Conservation (phyloP, 2,797 vertebrate genomes). For the Tarsius wallacei region DNA sequence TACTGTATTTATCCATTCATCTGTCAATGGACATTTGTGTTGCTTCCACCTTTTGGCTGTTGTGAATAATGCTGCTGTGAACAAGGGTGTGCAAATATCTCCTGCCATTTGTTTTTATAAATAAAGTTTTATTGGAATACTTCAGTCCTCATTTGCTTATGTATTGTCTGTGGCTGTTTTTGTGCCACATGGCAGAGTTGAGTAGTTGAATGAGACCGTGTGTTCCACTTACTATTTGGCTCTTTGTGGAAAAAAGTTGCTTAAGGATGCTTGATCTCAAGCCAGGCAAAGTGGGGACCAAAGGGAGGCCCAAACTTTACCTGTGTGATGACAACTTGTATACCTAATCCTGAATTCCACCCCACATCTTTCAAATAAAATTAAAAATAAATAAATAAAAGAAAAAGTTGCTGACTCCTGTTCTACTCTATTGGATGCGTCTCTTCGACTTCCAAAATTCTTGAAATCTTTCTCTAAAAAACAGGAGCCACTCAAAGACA, state of each 20-base stretch:
- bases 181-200: fast-evolving
- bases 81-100: neutral
- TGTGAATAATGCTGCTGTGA: too few species aligned
- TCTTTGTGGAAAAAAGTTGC: neutral
- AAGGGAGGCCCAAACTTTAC: too few species aligned
- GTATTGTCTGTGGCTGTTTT: neutral
- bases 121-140: neutral
- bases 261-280: too few species aligned
- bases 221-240: fast-evolving
- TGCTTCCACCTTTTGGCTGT: neutral
- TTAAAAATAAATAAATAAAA: neutral
- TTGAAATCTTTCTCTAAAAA: neutral
- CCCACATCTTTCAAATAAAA: too few species aligned
- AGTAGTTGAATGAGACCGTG: fast-evolving
- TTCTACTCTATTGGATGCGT: fast-evolving
- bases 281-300: too few species aligned
- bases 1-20: neutral
- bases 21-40: neutral
- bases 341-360: too few species aligned
- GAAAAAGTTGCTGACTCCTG: neutral
- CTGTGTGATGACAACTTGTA: too few species aligned
- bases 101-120: neutral
- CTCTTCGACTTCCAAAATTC: neutral
- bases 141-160: fast-evolving
- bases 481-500: neutral